Base-by-base conservation (phyloP, 92 coral and sea anemone species). In the Umimayanthus kanabou region DNA sequence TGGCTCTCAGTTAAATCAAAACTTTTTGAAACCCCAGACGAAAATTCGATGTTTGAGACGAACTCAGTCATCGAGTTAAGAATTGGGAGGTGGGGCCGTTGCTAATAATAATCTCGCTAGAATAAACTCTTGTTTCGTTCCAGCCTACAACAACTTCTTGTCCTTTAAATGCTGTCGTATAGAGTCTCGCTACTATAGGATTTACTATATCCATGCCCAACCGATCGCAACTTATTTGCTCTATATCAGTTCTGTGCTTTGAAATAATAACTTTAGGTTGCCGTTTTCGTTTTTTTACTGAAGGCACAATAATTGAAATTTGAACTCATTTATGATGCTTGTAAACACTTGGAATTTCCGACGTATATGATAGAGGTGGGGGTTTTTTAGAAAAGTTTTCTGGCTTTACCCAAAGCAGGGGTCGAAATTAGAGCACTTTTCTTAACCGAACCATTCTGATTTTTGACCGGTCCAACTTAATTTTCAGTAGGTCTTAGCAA, bases 71-170 rank as follows among this genome's bases (percentile, higher is more conserved):
- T 75, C 50, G 53, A 5, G 42, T 75, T 22, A 37, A 75, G 69
- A 22, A 22, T 6, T 61, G n/a, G 23, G 50, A 16, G 45, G 25
- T 16, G 10, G 50, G 8, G 39, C 13, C 2, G 26, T 8, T 3
- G 29, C n/a, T 37, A 75, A 23, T 39, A 75, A 73, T 73, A 20
- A 33, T 37, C 15, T 33, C 11, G 5, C 58, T 39, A 75, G 79
- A 75, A 74, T 74, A 4, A 33, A 3, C 53, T n/a, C 29, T 75
- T 75, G 79, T 75, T 43, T 39, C 3, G 28, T 10, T 3, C 50
- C 50, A 75, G 50, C 45, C 26, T 20, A 39, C 79, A 75, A 75
- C 50, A 75, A n/a, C 39, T 26, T 75, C 79, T 75, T 75, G 28
- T 75, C 11, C n/a, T 9, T 40, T 53, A 75, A 75, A 40, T 39